Evolutionary conservation across 2,113 vertebrate species (phyloP).

Genomic region (Talpa occidentalis): DNA sequence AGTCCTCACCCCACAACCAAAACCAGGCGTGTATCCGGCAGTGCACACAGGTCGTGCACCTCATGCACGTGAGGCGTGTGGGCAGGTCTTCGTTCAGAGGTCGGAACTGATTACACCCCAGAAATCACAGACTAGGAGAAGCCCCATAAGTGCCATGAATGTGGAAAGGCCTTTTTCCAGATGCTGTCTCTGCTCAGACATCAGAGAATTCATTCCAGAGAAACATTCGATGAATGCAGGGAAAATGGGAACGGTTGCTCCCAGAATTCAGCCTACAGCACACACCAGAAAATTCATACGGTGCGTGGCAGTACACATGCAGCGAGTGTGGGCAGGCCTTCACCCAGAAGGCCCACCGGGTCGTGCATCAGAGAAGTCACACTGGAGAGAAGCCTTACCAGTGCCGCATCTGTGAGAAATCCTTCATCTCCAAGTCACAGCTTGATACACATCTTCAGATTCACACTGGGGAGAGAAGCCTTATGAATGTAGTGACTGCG

Average conservation of each 20-base stretch:
- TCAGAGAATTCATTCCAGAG: constrained; percentile 72
- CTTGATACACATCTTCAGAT: constrained; percentile 65
- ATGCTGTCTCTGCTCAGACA: constrained; percentile 80
- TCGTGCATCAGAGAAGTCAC: constrained; percentile 72
- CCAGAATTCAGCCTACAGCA: constrained; percentile 69
- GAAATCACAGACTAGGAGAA: too few relatives aligned
- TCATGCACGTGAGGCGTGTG: constrained; percentile 72
- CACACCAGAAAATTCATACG: constrained; percentile 74
- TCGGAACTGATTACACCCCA: constrained; percentile 77
- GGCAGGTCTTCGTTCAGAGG: constrained; percentile 75
- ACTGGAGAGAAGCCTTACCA: constrained; percentile 70
- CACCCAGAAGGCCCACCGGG: constrained; percentile 57
- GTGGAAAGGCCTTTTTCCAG: constrained; percentile 60
- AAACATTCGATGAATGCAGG: constrained; percentile 64
- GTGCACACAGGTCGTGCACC: constrained; percentile 57
- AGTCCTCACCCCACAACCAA: constrained; percentile 65
- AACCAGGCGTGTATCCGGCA: constrained; percentile 54
- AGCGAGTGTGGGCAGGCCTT: constrained; percentile 65
- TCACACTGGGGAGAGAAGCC: constrained; percentile 73
- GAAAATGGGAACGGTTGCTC: constrained; percentile 79
- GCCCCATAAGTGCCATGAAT: too few relatives aligned
- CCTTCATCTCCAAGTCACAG: constrained; percentile 70
- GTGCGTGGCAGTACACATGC: constrained; percentile 69
- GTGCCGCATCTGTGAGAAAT: constrained; percentile 65
- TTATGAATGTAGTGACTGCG: constrained; percentile 61